Conservation (phyloP, 2,113 vertebrate species). For the Phrynocephalus versicolor region DNA sequence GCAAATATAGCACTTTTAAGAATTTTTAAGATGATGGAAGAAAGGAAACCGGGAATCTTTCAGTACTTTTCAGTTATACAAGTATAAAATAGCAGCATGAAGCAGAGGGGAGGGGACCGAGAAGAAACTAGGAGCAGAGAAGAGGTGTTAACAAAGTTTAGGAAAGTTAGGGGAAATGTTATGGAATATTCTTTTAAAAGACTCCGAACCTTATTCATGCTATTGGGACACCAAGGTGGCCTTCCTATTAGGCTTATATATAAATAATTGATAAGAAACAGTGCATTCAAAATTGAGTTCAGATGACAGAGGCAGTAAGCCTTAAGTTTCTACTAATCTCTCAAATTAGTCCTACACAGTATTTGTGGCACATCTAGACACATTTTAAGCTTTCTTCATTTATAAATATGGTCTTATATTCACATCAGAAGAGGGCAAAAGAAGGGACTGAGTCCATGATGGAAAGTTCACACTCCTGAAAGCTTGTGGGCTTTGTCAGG, state of each 20-base stretch:
- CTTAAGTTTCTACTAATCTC: neutral
- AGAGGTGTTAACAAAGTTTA: neutral
- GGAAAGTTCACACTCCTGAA: neutral
- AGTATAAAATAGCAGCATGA: neutral
- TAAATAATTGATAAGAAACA: too few relatives aligned
- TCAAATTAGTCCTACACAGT: neutral
- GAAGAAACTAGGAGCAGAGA: neutral
- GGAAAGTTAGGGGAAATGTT: neutral
- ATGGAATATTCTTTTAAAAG: neutral
- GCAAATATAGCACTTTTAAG: conserved; percentile 10
- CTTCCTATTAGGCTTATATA: too few relatives aligned
- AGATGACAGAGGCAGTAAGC: neutral
- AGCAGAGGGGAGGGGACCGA: neutral
- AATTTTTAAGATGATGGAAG: neutral
- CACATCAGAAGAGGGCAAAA: neutral
- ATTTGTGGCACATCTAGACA: neutral
- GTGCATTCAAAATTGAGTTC: neutral
- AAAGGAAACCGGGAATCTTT: neutral
- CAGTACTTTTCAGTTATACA: neutral
- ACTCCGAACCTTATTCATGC: too few relatives aligned
- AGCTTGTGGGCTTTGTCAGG: neutral
- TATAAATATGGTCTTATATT: neutral
- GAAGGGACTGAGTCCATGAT: neutral
- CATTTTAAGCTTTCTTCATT: neutral
- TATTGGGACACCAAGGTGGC: too few relatives aligned